Percentiles rank a stretch among this genome's conserved stretches.
Conservation (phyloP, 1,140 invertebrate genomes). For the Aphelenchoides fujianensis region DNA sequence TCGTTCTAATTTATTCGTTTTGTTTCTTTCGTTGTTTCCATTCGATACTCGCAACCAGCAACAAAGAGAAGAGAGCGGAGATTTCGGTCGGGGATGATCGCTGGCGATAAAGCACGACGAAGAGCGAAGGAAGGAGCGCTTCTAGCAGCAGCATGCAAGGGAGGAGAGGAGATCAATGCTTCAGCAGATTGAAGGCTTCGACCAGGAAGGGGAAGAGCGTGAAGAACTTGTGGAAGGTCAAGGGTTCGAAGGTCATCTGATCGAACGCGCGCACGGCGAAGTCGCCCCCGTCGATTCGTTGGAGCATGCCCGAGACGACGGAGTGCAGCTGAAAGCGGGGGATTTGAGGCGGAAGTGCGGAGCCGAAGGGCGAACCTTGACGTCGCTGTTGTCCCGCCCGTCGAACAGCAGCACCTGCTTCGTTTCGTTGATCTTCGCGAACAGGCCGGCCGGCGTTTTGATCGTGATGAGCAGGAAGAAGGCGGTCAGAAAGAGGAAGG, state of each 20-base stretch:
- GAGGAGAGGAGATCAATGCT: neutral
- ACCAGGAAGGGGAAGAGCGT: neutral
- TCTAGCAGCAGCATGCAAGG: no score
- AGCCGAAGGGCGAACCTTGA: neutral
- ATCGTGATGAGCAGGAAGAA: neutral
- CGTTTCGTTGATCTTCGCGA: neutral
- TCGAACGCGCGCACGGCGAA: neutral
- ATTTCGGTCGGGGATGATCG: no score
- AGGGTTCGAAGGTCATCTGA: neutral
- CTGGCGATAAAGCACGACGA: no score
- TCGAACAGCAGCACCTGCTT: neutral
- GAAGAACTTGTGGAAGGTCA: neutral
- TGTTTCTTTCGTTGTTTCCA: neutral
- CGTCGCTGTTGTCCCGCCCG: neutral
- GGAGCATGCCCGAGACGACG: neutral
- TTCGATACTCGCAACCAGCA: neutral
- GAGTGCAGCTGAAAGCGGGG: neutral
- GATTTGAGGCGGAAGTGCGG: neutral
- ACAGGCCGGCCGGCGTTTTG: neutral
- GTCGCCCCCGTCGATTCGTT: neutral
- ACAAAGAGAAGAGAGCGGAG: no score
- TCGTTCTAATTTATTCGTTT: no score
- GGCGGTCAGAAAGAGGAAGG: neutral
- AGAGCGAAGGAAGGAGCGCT: no score
- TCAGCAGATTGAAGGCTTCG: neutral